Conservation (phyloP, 1,140 invertebrate species). For the Callitettix versicolor region DNA sequence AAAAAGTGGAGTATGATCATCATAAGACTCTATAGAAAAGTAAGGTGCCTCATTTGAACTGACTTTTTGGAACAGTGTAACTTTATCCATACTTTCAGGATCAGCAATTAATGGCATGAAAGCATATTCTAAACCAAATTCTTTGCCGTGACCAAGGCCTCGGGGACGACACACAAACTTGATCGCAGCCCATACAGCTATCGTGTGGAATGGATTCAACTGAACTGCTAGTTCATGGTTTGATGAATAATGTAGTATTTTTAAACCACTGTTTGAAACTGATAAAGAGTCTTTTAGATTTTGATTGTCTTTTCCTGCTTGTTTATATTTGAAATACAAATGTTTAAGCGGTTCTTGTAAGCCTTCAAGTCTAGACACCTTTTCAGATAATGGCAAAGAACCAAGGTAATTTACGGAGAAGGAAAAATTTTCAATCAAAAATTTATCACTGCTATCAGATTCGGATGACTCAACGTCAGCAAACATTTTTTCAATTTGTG, state of each 20-base stretch:
- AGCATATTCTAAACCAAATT: conserved; percentile 44
- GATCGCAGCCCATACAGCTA: conserved; percentile 82
- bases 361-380: conserved; percentile 69
- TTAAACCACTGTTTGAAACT: conserved; percentile 55
- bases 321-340: conserved; percentile 57
- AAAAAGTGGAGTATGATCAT: conserved; percentile 71
- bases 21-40: conserved; percentile 30
- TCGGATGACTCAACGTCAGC: conserved; percentile 39
- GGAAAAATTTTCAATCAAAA: conserved; percentile 36
- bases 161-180: conserved; percentile 46
- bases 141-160: conserved; percentile 25
- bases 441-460: not conserved
- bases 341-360: conserved; percentile 69
- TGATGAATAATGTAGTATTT: conserved; percentile 45
- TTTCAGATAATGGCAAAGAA: conserved; percentile 59
- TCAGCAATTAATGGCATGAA: conserved; percentile 80
- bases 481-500: conserved; percentile 75
- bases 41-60: conserved; percentile 26
- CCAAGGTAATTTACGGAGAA: conserved; percentile 75
- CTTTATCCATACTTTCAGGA: conserved; percentile 61
- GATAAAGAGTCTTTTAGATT: conserved; percentile 44
- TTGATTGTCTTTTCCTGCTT: conserved; percentile 1
- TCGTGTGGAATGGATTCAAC: conserved; percentile 73
- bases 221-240: conserved; percentile 38
- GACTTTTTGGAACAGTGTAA: conserved; percentile 42